Evolutionary conservation across 1,140 invertebrate species (phyloP).

Genomic region (Neodiprion pinetum): DNA sequence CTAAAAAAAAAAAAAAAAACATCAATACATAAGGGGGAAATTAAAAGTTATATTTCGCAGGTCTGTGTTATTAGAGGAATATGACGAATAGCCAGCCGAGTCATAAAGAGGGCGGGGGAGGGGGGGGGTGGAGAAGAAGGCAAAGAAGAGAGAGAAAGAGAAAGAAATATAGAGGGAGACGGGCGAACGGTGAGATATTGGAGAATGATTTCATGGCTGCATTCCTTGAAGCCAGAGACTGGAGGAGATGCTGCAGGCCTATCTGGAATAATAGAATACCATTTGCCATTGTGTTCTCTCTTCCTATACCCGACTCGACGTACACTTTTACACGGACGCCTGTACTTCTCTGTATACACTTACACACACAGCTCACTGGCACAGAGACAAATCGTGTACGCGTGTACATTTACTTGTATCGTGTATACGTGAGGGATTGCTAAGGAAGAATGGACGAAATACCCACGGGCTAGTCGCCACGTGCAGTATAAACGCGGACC

Average conservation of each 20-base stretch:
- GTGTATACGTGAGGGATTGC: not conserved
- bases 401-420: not conserved
- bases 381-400: too few species aligned
- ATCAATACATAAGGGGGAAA: too few species aligned
- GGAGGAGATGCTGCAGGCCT: constrained; percentile 28
- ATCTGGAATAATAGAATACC: constrained; percentile 58
- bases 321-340: constrained; percentile 3
- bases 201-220: constrained; percentile 50
- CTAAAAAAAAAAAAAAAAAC: too few species aligned
- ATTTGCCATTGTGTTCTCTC: constrained; percentile 50
- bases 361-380: too few species aligned
- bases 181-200: constrained; percentile 41
- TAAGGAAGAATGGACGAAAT: not conserved
- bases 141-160: not conserved
- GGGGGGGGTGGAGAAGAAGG: not conserved
- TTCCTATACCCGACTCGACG: constrained; percentile 19
- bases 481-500: too few species aligned
- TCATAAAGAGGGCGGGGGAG: not conserved
- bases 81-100: not conserved
- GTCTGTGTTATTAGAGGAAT: too few species aligned
- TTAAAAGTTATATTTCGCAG: too few species aligned
- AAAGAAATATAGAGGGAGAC: constrained; percentile 5
- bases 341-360: not conserved
- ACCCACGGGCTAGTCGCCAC: too few species aligned
- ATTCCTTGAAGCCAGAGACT: constrained; percentile 35